phyloP scores from a whole-genome alignment of 2,888 invertebrate genomes.

The Gryllus longicercus region DNA sequence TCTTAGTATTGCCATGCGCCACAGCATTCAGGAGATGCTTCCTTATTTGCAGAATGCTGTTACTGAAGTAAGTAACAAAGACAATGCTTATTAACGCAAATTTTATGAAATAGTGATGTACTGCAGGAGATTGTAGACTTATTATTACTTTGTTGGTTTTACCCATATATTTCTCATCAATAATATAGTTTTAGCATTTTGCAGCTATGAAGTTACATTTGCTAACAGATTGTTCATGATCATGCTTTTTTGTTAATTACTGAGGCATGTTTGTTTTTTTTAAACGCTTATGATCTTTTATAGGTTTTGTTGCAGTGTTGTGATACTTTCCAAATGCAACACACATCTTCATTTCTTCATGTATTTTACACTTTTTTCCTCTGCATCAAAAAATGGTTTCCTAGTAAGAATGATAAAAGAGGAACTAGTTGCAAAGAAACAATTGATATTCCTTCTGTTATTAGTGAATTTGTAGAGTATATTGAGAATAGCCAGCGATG shows the following conservation, averaged over 20 bases:
- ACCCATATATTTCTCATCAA: too few relatives aligned
- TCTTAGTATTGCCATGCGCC: conserved; percentile 66
- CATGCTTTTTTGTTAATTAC: too few relatives aligned
- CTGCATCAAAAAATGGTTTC: conserved; percentile 57
- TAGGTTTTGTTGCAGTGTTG: conserved; percentile 61
- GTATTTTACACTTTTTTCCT: conserved; percentile 67
- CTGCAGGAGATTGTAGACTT: too few relatives aligned
- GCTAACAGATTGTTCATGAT: not conserved
- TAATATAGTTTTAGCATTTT: not conserved
- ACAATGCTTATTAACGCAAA: too few relatives aligned
- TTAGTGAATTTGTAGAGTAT: conserved; percentile 49
- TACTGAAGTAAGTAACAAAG: conserved; percentile 55
- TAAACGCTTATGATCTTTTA: conserved; percentile 22
- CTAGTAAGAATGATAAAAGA: not conserved
- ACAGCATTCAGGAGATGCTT: conserved; percentile 62
- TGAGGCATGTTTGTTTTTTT: too few relatives aligned
- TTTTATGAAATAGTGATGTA: too few relatives aligned
- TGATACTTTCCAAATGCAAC: conserved; percentile 56
- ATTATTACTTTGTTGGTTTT: too few relatives aligned
- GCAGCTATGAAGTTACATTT: not conserved
- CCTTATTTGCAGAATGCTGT: conserved; percentile 66
- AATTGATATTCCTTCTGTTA: conserved; percentile 38
- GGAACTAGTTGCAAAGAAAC: not conserved
- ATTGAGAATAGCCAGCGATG: conserved; percentile 41
- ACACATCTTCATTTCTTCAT: conserved; percentile 61